Evolutionary conservation across 2,113 vertebrate species (phyloP).

Genomic region (Gadus macrocephalus): DNA sequence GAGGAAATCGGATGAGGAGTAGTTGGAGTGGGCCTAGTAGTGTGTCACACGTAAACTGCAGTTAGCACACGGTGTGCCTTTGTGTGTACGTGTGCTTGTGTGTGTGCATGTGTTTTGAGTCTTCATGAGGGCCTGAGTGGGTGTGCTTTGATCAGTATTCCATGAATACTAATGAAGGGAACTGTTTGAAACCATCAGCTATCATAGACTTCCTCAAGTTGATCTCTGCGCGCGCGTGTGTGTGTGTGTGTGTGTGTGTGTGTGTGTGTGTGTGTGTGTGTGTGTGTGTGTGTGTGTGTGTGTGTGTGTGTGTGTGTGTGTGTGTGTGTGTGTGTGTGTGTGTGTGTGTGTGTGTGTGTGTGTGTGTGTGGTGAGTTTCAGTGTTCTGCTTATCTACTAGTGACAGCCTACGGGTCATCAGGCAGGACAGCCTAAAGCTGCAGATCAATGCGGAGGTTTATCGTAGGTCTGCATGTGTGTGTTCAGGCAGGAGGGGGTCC

Average conservation of each 20-base stretch:
- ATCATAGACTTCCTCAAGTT: slow-evolving; percentile 17
- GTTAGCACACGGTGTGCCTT: no score
- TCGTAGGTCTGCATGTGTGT: not conserved
- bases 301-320: not conserved
- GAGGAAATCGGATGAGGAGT: no score
- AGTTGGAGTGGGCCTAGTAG: no score
- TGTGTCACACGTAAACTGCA: no score
- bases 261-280: no score
- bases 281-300: not conserved
- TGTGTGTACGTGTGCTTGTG: not conserved
- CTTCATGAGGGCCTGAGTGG: not conserved
- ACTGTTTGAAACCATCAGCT: not conserved
- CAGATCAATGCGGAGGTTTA: slow-evolving; percentile 37
- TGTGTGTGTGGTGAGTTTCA: not conserved
- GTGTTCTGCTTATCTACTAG: not conserved
- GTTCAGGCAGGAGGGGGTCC: no score
- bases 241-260: slow-evolving; percentile 9
- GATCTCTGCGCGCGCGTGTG: slow-evolving; percentile 9
- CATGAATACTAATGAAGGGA: slow-evolving; percentile 13
- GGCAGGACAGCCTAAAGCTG: slow-evolving; percentile 35
- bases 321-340: not conserved
- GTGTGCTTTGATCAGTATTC: not conserved
- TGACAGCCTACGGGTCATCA: slow-evolving; percentile 9
- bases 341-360: not conserved
- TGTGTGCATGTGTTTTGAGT: not conserved